Conservation (phyloP, 2,797 vertebrate species). For the Cyprinodon diabolis region DNA sequence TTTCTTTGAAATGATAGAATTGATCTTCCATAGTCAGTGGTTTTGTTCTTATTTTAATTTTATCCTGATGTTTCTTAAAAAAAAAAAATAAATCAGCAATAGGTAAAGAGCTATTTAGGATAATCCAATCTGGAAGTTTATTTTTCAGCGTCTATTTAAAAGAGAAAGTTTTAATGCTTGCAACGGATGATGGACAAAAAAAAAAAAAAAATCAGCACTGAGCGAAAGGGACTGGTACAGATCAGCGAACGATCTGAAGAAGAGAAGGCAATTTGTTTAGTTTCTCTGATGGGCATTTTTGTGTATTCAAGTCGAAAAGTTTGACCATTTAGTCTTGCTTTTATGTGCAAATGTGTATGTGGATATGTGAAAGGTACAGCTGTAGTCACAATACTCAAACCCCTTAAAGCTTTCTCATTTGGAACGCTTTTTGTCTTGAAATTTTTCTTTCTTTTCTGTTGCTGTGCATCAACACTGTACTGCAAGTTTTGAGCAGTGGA, state of each 20-base stretch:
- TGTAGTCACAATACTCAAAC: conserved; percentile 10
- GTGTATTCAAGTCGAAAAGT: conserved; percentile 18
- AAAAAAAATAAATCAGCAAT: not conserved
- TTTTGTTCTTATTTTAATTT: not conserved
- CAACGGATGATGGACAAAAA: not conserved
- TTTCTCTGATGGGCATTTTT: conserved; percentile 24
- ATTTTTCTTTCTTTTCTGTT: not conserved
- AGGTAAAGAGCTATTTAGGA: not conserved
- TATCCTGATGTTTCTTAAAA: not conserved
- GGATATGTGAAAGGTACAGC: conserved; percentile 9
- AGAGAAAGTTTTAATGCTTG: not conserved
- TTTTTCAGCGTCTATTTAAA: not conserved
- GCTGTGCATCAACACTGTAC: conserved; percentile 17
- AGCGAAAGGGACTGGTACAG: not conserved
- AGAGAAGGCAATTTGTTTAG: conserved; percentile 21
- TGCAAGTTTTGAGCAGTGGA: not conserved
- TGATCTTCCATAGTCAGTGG: not conserved
- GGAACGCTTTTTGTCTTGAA: conserved; percentile 31
- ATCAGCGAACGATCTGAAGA: conserved; percentile 5
- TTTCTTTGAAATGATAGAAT: not conserved
- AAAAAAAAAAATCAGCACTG: not conserved
- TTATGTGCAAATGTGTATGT: conserved; percentile 9
- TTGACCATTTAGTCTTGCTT: not conserved
- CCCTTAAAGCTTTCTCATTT: conserved; percentile 25
- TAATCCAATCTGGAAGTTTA: not conserved